Percentiles rank a stretch among this genome's conserved stretches.
Evolutionary conservation across 2,888 invertebrate genomes (phyloP).

Genomic region (Rhogogaster chlorosoma): DNA sequence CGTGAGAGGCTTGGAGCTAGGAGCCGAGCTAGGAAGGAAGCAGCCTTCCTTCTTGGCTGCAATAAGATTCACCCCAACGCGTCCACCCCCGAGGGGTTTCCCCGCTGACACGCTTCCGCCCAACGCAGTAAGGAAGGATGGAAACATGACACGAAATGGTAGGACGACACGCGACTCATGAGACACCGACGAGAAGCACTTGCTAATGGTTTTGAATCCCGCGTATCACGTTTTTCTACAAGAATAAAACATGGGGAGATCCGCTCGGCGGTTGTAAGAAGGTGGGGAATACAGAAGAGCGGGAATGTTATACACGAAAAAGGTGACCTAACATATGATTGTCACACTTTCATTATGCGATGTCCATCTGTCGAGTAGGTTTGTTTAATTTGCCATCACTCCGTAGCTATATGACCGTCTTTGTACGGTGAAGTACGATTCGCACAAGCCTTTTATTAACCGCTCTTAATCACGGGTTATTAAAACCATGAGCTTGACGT

Average conservation of each 20-base stretch:
- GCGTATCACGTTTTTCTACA: not conserved
- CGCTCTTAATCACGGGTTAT: slow-evolving; percentile 23
- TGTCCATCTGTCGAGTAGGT: not conserved
- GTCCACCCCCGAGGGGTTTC: slow-evolving; percentile 26
- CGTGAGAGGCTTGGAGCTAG: not conserved
- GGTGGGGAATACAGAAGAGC: not conserved
- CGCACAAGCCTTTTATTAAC: slow-evolving; percentile 21
- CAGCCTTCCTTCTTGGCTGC: not conserved
- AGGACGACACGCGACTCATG: slow-evolving; percentile 22
- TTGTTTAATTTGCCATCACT: not conserved
- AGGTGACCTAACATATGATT: not conserved
- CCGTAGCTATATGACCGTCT: not conserved
- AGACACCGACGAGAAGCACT: slow-evolving; percentile 12
- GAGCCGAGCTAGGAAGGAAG: not conserved
- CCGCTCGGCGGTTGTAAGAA: not conserved
- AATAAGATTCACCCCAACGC: slow-evolving; percentile 37
- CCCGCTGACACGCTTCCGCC: slow-evolving; percentile 27
- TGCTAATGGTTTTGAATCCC: slow-evolving; percentile 34
- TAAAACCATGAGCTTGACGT: not conserved
- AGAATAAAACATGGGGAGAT: not conserved
- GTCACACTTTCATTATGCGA: not conserved
- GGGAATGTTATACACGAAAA: not conserved
- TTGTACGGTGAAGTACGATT: not conserved
- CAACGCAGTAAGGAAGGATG: slow-evolving; percentile 25
- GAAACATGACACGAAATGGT: slow-evolving; percentile 27